Conservation (phyloP, 2,113 vertebrate genomes). For the Oplegnathus fasciatus region DNA sequence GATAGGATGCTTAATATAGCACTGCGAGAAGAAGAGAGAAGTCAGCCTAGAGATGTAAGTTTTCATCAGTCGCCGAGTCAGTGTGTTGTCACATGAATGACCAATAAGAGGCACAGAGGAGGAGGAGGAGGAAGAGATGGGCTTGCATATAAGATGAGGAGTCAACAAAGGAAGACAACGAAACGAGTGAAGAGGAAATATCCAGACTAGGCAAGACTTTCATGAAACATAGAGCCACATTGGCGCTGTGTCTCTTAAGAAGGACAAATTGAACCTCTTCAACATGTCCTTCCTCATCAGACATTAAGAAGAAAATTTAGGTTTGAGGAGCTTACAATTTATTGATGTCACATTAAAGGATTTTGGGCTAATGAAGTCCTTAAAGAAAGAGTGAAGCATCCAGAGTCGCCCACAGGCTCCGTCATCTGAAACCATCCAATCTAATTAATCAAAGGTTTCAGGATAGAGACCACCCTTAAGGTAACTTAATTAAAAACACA, state of each 20-base stretch:
- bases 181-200: neutral
- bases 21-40: slow-evolving; percentile 23
- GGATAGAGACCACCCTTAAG: slow-evolving; percentile 60
- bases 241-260: neutral
- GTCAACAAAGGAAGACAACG: neutral
- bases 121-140: neutral
- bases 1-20: slow-evolving; percentile 70
- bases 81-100: slow-evolving; percentile 1
- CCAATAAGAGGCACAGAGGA: neutral
- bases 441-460: slow-evolving; percentile 71
- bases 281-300: neutral
- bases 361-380: slow-evolving; percentile 51
- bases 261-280: neutral
- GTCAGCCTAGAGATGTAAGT: slow-evolving; percentile 19
- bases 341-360: slow-evolving; percentile 60
- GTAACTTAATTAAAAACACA: slow-evolving; percentile 69
- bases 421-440: slow-evolving; percentile 56
- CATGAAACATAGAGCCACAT: neutral
- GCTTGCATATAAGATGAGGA: neutral
- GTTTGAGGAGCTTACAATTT: slow-evolving; percentile 18
- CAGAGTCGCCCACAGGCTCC: slow-evolving; percentile 46
- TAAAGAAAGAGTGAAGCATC: slow-evolving; percentile 40
- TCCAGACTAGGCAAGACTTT: neutral
- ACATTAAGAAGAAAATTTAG: slow-evolving; percentile 8
- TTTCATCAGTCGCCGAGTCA: slow-evolving; percentile 12